phyloP scores from a whole-genome alignment of 2,113 vertebrate species.

The Nesogale talazaci region DNA sequence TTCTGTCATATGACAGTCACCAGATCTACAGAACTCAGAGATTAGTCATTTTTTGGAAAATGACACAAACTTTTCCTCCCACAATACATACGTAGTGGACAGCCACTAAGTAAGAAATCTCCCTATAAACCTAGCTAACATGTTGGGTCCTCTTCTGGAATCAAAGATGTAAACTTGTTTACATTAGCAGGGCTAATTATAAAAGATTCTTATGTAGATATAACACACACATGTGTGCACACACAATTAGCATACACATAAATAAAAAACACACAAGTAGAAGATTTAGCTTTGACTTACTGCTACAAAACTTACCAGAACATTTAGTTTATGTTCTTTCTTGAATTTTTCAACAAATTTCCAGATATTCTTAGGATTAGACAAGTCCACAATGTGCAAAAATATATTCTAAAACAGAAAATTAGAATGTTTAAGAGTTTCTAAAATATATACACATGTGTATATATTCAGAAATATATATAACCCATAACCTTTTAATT shows the following conservation, averaged over 20 bases:
- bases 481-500: background rate
- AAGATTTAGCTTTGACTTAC: background rate
- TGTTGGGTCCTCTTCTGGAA: background rate
- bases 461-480: no score
- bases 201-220: background rate
- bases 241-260: background rate
- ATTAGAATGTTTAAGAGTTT: background rate
- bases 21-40: background rate
- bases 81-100: no score
- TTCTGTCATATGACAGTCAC: background rate
- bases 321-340: conserved; percentile 85
- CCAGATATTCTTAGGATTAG: conserved; percentile 88
- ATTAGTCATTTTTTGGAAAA: conserved; percentile 2
- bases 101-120: no score
- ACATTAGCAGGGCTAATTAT: background rate
- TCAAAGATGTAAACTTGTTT: background rate
- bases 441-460: background rate
- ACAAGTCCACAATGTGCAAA: conserved; percentile 90
- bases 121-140: background rate
- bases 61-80: background rate
- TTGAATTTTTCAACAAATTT: conserved; percentile 89
- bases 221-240: background rate
- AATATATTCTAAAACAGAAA: conserved; percentile 86
- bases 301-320: conserved; percentile 85
- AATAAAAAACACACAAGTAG: background rate